A percentile compares a stretch with the other conserved stretches of the same genome.
Conservation (phyloP, 2,797 vertebrate species). For the Sandelia bainsii region DNA sequence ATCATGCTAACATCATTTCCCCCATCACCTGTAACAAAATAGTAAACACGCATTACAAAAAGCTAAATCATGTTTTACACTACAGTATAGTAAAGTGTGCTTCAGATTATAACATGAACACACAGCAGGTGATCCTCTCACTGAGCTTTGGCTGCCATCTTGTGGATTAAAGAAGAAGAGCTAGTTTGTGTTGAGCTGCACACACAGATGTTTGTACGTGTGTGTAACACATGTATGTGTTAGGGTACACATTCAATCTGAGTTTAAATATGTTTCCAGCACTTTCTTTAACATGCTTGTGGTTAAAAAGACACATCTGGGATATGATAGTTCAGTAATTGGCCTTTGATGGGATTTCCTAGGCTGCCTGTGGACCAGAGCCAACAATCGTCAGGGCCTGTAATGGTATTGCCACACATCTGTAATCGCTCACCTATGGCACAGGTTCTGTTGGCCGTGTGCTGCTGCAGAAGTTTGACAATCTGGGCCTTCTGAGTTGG, state of each 20-base stretch:
- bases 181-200: background rate
- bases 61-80: background rate
- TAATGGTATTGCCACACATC: background rate
- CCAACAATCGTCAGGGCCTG: background rate
- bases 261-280: background rate
- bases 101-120: background rate
- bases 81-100: background rate
- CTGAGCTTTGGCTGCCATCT: constrained; percentile 63
- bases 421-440: constrained; percentile 88
- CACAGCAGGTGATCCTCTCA: background rate
- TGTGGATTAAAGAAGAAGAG: constrained; percentile 52
- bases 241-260: background rate
- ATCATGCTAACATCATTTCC: constrained; percentile 99
- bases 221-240: background rate
- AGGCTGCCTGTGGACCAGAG: background rate
- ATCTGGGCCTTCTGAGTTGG: constrained; percentile 98
- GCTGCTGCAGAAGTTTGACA: constrained; percentile 91
- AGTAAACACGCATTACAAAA: constrained; percentile 16
- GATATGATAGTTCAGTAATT: background rate
- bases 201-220: background rate
- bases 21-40: constrained; percentile 89
- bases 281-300: background rate
- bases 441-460: constrained; percentile 92
- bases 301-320: background rate
- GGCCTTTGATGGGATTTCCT: background rate